A percentile compares a stretch with the other conserved stretches of the same genome.
Evolutionary conservation across 1,140 invertebrate genomes (phyloP).

Genomic region (Leguminivora glycinivorella): DNA sequence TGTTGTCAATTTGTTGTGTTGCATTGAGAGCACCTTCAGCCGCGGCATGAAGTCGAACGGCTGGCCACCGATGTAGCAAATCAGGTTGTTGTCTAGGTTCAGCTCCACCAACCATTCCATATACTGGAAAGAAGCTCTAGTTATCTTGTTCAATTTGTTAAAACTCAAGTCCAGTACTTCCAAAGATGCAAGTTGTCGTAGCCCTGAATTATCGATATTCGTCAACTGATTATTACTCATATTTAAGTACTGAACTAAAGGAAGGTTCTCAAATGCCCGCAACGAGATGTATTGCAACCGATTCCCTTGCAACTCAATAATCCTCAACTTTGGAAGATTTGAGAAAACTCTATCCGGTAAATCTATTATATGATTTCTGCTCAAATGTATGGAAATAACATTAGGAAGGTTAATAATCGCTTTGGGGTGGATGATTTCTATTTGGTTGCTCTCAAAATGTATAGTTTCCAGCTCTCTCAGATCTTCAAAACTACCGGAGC

Average conservation of each 20-base stretch:
- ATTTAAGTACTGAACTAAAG: slow-evolving; percentile 89
- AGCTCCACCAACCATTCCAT: slow-evolving; percentile 93
- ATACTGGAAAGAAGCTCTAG: slow-evolving; percentile 81
- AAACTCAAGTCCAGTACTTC: slow-evolving; percentile 89
- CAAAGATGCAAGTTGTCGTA: slow-evolving; percentile 85
- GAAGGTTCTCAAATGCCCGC: slow-evolving; percentile 88
- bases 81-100: slow-evolving; percentile 87
- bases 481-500: slow-evolving; percentile 85
- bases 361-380: slow-evolving; percentile 86
- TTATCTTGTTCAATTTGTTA: slow-evolving; percentile 86
- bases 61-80: slow-evolving; percentile 84
- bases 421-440: slow-evolving; percentile 87
- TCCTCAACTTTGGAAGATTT: slow-evolving; percentile 86
- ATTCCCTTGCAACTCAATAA: slow-evolving; percentile 91
- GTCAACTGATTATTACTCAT: slow-evolving; percentile 88
- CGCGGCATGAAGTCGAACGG: slow-evolving; percentile 91
- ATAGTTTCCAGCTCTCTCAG: slow-evolving; percentile 85
- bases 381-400: slow-evolving; percentile 87
- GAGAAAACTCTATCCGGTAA: slow-evolving; percentile 87
- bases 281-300: slow-evolving; percentile 84
- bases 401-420: slow-evolving; percentile 87
- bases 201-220: slow-evolving; percentile 85
- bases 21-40: slow-evolving; percentile 87
- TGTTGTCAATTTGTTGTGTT: slow-evolving; percentile 87
- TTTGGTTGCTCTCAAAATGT: slow-evolving; percentile 90